A percentile compares a stretch with the other conserved stretches of the same genome.
Conservation (phyloP, 1,140 invertebrate genomes). For the Temnothorax nylanderi region DNA sequence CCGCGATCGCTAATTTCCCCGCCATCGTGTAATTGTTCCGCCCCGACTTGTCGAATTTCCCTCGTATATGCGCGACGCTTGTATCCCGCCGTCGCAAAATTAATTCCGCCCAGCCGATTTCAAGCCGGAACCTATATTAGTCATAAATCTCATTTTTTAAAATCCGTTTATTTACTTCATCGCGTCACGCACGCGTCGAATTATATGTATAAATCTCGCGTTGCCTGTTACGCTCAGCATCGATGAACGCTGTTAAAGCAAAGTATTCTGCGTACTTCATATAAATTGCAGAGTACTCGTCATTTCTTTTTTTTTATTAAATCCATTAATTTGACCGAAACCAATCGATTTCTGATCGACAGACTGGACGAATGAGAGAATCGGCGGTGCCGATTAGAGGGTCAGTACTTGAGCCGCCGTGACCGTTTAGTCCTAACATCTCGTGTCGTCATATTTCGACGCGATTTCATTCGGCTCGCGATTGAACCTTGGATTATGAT, state of each 20-base stretch:
- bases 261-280: not conserved
- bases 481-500: slow-evolving; percentile 76
- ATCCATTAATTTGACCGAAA: not conserved
- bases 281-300: not conserved
- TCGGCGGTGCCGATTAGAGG: not conserved
- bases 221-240: not conserved
- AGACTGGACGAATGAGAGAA: not conserved
- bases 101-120: not conserved
- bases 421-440: not conserved
- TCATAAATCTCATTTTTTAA: not conserved
- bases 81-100: slow-evolving; percentile 48
- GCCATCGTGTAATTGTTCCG: slow-evolving; percentile 68
- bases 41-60: slow-evolving; percentile 63
- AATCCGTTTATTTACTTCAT: not conserved
- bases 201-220: not conserved
- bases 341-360: not conserved
- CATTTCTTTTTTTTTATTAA: not conserved
- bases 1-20: slow-evolving; percentile 80
- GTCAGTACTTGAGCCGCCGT: too few species aligned
- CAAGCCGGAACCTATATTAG: not conserved
- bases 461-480: slow-evolving; percentile 71
- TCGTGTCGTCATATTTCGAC: slow-evolving; percentile 48
- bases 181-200: not conserved
- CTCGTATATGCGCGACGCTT: not conserved
- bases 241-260: not conserved